Conservation (phyloP, 2,113 vertebrate species). For the Uria lomvia region DNA sequence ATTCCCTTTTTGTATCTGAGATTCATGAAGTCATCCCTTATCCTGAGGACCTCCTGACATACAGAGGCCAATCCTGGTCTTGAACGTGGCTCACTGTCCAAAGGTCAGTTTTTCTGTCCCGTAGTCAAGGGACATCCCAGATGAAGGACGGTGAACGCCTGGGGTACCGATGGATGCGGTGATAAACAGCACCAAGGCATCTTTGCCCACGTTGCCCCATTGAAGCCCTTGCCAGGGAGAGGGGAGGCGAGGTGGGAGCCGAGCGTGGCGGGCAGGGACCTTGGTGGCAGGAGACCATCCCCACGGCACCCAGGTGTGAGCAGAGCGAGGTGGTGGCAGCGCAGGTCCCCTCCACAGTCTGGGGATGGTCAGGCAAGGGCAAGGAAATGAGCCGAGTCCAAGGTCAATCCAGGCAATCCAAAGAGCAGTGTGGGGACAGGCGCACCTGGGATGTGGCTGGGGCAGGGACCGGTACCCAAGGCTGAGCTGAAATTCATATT, state of each 20-base stretch:
- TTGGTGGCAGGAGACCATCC: fast-evolving
- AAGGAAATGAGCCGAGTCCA: neutral
- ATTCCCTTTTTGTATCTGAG: neutral
- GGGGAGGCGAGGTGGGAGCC: fast-evolving
- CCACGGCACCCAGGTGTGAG: neutral
- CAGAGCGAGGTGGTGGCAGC: neutral
- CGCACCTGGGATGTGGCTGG: neutral
- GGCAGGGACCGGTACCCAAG: neutral
- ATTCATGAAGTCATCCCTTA: neutral
- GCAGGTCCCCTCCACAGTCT: neutral
- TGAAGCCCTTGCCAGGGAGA: neutral
- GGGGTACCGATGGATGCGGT: fast-evolving
- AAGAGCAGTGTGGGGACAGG: neutral
- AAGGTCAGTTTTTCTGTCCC: neutral
- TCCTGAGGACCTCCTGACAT: neutral
- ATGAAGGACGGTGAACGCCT: neutral
- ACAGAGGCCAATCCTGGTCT: neutral
- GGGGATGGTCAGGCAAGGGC: neutral
- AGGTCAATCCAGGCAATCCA: neutral
- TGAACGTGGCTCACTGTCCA: neutral
- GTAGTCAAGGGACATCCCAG: neutral
- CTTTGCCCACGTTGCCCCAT: fast-evolving
- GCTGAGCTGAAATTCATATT: neutral
- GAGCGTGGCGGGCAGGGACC: neutral
- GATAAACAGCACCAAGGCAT: fast-evolving